Evolutionary conservation across 2,888 invertebrate species (phyloP).

Genomic region (Tenthredo notha): DNA sequence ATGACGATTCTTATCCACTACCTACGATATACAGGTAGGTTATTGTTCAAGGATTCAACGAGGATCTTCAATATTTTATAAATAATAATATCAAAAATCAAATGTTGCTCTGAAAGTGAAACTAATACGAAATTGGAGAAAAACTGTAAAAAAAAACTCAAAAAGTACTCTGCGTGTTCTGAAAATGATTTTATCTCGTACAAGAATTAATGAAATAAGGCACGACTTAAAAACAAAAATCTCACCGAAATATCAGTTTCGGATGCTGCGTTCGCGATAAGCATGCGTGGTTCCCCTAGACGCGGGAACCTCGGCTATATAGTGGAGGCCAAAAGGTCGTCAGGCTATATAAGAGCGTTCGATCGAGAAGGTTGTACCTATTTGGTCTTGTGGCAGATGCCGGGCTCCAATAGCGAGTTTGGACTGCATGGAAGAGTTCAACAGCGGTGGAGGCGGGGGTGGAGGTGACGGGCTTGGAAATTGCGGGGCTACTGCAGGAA

Average conservation of each 20-base stretch:
- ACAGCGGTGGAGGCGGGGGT: constrained; percentile 82
- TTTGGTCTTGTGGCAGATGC: constrained; percentile 83
- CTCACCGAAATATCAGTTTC: not conserved
- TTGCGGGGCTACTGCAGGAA: constrained; percentile 77
- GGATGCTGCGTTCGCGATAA: constrained; percentile 43
- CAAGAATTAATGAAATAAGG: not conserved
- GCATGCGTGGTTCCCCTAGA: constrained; percentile 32
- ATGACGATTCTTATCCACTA: constrained; percentile 89
- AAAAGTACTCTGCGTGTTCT: not conserved
- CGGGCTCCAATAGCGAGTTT: constrained; percentile 95
- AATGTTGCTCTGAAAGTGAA: not conserved
- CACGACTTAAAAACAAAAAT: not conserved
- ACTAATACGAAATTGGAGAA: not conserved
- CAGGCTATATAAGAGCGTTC: constrained; percentile 51
- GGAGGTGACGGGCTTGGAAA: constrained; percentile 77
- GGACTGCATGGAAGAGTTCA: constrained; percentile 97
- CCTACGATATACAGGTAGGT: constrained; percentile 93
- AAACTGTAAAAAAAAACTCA: not conserved
- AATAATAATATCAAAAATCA: not conserved
- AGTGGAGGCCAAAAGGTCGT: constrained; percentile 50
- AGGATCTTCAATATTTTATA: not conserved
- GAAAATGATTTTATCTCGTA: constrained; percentile 6
- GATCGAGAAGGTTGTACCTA: constrained; percentile 49
- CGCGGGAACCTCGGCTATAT: constrained; percentile 50
- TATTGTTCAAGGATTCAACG: not conserved